Base-by-base conservation (phyloP, 2,888 invertebrate genomes). In the Megastigmus dorsalis region DNA sequence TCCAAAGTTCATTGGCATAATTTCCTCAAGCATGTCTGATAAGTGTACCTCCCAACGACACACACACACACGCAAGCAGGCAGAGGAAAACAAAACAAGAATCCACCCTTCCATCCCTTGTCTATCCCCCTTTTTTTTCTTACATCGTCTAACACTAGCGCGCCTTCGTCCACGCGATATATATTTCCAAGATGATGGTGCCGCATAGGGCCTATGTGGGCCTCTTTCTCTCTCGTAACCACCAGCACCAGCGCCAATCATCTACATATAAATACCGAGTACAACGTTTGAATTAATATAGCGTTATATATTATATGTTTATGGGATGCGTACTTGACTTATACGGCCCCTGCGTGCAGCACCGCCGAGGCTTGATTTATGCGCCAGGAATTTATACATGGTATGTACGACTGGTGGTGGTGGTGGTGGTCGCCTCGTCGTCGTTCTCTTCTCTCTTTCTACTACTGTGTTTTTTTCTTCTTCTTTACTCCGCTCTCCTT, bases 311-410 rank as follows among this genome's bases (percentile, higher is more conserved):
- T 75, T 70, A 65, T 50, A 62, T 45, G 67, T 75, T 71, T 75
- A 75, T 62, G 67, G 54, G 45, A 70, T 33, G 62, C 59, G 26
- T 62, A 75, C 70, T 66, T 50, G 70, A 74, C 66, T 71, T 75
- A 55, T 67, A 66, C 54, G 54, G 66, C 28, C 52, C 30, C 15
- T n/a, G 55, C 55, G 48, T 48, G 33, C 43, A 30, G 55, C 41
- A 48, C 13, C 52, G n/a, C n/a, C n/a, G n/a, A n/a, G n/a, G n/a
- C n/a, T n/a, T 75, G 75, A 75, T 75, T 75, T 71, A 75, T 75
- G 62, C 70, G 23, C 20, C 43, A 15, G 45, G 60, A 52, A 66
- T 63, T 63, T 62, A 38, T 57, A 20, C 28, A 48, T 13, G 60
- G 6, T 30, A 13, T 28, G 41, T 18, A n/a, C 26, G 41, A n/a